Percentiles rank a stretch among this genome's conserved stretches.
Conservation (phyloP, 2,797 vertebrate genomes). For the Tapirus indicus region DNA sequence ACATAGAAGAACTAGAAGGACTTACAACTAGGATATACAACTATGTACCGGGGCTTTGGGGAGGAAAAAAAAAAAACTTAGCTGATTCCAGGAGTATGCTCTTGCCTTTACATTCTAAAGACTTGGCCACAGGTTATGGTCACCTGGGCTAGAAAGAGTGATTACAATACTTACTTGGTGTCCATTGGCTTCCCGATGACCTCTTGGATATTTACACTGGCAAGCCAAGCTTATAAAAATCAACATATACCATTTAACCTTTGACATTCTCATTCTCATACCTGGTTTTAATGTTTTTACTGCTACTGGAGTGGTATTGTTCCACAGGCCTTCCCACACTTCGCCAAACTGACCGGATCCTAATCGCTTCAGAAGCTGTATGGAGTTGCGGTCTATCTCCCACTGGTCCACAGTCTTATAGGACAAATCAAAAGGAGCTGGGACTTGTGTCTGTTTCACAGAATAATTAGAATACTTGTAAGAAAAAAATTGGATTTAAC, state of each 20-base stretch:
- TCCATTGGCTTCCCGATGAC: neutral
- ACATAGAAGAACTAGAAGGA: no score
- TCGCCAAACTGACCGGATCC: slow-evolving; percentile 98
- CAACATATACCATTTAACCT: neutral
- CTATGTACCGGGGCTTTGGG: no score
- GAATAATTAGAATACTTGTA: slow-evolving; percentile 61
- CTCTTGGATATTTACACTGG: neutral
- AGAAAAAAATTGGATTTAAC: neutral
- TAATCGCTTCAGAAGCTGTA: slow-evolving; percentile 92
- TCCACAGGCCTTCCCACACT: slow-evolving; percentile 97
- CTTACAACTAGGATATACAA: no score
- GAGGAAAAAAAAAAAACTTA: no score
- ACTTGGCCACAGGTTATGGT: neutral
- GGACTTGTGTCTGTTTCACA: slow-evolving; percentile 84
- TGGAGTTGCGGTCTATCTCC: slow-evolving; percentile 95
- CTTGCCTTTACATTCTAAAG: neutral
- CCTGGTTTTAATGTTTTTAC: slow-evolving; percentile 97
- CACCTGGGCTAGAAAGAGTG: neutral
- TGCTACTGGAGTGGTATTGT: slow-evolving; percentile 94
- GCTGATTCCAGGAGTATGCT: neutral
- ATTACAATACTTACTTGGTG: neutral
- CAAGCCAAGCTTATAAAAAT: neutral
- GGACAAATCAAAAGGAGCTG: slow-evolving; percentile 91
- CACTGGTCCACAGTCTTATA: slow-evolving; percentile 97
- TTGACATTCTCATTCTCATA: slow-evolving; percentile 84